Evolutionary conservation across 92 coral and sea anemone genomes (phyloP).

Genomic region (Metridium senile): DNA sequence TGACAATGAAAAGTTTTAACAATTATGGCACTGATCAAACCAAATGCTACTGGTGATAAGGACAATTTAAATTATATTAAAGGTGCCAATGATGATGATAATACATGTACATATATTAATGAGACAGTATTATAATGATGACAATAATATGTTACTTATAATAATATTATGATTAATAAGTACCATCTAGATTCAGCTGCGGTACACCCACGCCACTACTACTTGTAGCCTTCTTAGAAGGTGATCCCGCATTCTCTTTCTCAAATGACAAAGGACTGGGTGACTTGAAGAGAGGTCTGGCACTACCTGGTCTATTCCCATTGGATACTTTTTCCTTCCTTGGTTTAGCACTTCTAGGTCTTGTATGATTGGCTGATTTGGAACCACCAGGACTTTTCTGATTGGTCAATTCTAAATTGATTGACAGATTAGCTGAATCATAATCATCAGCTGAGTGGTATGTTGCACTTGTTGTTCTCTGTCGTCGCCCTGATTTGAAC

Average conservation of each 20-base stretch:
- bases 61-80: too few species aligned
- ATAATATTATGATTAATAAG: too few species aligned
- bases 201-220: constrained; percentile 27
- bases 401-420: constrained; percentile 24
- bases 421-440: constrained; percentile 11
- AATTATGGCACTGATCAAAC: too few species aligned
- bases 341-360: constrained; percentile 39
- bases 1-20: too few species aligned
- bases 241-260: background rate
- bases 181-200: constrained; percentile 61
- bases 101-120: too few species aligned
- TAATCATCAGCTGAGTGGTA: constrained; percentile 37
- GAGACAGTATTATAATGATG: too few species aligned
- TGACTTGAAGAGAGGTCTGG: constrained; percentile 12
- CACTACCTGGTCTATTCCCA: constrained; percentile 23
- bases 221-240: constrained; percentile 4
- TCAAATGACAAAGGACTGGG: constrained; percentile 8
- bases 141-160: too few species aligned
- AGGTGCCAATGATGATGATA: too few species aligned
- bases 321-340: constrained; percentile 2
- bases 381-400: constrained; percentile 20
- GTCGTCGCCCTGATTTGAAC: constrained; percentile 1
- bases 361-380: background rate
- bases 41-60: too few species aligned
- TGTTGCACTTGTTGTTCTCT: constrained; percentile 38